phyloP scores from a whole-genome alignment of 2,113 vertebrate species.

The Ictalurus furcatus region DNA sequence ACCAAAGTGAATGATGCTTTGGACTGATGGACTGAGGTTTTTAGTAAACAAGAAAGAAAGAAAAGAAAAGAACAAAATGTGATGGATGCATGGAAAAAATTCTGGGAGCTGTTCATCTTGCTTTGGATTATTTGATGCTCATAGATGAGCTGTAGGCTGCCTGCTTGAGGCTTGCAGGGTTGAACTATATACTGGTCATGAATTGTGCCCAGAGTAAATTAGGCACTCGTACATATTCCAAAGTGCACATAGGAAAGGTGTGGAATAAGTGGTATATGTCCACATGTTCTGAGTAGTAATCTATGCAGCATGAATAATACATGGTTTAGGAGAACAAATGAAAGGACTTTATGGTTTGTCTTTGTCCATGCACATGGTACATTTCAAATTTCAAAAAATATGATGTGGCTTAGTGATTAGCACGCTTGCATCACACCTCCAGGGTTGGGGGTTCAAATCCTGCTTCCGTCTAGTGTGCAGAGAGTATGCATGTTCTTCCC shows the following conservation, averaged over 20 bases:
- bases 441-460: too few relatives aligned
- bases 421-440: too few relatives aligned
- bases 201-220: constrained; percentile 16
- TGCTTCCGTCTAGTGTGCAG: too few relatives aligned
- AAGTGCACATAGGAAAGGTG: constrained; percentile 10
- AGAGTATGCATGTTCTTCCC: too few relatives aligned
- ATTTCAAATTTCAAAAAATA: too few relatives aligned
- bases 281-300: constrained; percentile 1
- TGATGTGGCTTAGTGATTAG: too few relatives aligned
- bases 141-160: neutral
- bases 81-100: neutral
- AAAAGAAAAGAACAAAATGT: neutral
- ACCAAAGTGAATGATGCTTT: neutral
- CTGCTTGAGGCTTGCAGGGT: neutral
- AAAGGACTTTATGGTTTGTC: constrained; percentile 12
- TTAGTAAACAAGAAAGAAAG: neutral
- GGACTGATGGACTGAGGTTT: neutral
- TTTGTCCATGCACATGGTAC: neutral
- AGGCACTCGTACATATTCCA: constrained; percentile 28
- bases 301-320: constrained; percentile 24
- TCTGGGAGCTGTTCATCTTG: neutral
- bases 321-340: constrained; percentile 16
- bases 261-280: neutral
- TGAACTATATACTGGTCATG: neutral
- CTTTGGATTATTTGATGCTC: neutral